Evolutionary conservation across 2,113 vertebrate species (phyloP).

Genomic region (Lophotis ruficrista): DNA sequence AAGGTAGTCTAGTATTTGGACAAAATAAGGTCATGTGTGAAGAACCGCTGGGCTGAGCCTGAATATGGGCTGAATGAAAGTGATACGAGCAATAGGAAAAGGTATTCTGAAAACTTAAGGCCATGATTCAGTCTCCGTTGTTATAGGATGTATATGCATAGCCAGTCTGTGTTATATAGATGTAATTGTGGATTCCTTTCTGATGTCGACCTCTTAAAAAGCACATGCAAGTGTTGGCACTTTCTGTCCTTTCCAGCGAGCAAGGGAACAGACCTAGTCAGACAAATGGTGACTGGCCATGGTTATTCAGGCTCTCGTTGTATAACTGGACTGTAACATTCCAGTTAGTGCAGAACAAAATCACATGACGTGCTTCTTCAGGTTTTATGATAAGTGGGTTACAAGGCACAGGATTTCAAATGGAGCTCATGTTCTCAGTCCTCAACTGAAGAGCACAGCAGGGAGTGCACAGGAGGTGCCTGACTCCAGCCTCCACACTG

Average conservation of each 20-base stretch:
- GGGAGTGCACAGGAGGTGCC: too few species aligned
- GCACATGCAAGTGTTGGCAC: neutral
- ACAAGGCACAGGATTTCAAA: neutral
- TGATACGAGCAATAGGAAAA: neutral
- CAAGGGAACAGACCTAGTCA: neutral
- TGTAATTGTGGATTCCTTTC: neutral
- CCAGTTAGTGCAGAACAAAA: neutral
- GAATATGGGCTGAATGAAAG: neutral
- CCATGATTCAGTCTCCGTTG: neutral
- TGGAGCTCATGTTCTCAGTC: neutral
- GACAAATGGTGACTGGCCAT: neutral
- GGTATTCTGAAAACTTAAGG: neutral
- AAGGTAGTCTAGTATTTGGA: neutral
- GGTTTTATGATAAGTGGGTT: neutral
- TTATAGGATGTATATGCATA: neutral
- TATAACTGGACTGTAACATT: neutral
- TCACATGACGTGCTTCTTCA: neutral
- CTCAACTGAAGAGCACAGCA: neutral
- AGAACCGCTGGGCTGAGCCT: neutral
- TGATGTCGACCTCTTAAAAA: neutral
- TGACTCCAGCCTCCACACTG: accelerated
- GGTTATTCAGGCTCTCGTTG: neutral
- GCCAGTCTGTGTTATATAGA: neutral
- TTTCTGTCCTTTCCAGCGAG: neutral
- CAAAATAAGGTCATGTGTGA: neutral